These are phyloP conservation scores for Drosophila murphyi DNA, from an alignment of 1,140 invertebrate species.

Conservation along the genomic window DNA sequence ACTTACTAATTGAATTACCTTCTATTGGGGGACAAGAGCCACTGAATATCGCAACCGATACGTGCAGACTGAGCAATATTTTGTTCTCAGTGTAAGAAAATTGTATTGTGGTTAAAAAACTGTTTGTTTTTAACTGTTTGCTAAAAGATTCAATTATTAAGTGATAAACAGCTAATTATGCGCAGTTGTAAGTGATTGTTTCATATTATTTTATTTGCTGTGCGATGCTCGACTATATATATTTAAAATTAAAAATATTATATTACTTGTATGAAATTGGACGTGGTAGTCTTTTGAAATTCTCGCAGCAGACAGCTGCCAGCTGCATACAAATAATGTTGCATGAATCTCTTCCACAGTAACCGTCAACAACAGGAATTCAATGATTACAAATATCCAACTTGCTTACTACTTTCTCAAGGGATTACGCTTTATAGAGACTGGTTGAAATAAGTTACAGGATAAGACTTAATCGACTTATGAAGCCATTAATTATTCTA, in stretches of 20 bases:
- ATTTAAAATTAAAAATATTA: not conserved
- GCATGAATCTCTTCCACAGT: slow-evolving; percentile 34
- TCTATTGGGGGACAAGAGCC: not conserved
- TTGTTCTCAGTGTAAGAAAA: not conserved
- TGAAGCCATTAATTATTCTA: no score
- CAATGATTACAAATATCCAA: slow-evolving; percentile 21
- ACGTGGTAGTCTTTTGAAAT: slow-evolving; percentile 15
- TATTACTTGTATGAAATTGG: slow-evolving; percentile 2
- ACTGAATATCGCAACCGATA: not conserved
- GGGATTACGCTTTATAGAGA: not conserved
- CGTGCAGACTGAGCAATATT: no score
- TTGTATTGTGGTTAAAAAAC: no score
- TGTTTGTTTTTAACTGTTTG: no score
- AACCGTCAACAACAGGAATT: not conserved
- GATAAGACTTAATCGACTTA: no score
- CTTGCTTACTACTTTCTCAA: not conserved
- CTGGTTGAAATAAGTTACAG: no score
- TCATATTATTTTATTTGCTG: not conserved
- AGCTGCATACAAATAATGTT: slow-evolving; percentile 39
- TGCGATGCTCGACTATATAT: not conserved
- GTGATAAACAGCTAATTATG: no score
- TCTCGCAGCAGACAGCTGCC: slow-evolving; percentile 19
- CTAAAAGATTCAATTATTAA: not conserved
- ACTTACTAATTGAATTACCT: not conserved
- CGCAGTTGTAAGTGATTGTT: no score